phyloP scores from a whole-genome alignment of 2,888 invertebrate species.

The Notodromas monacha region DNA sequence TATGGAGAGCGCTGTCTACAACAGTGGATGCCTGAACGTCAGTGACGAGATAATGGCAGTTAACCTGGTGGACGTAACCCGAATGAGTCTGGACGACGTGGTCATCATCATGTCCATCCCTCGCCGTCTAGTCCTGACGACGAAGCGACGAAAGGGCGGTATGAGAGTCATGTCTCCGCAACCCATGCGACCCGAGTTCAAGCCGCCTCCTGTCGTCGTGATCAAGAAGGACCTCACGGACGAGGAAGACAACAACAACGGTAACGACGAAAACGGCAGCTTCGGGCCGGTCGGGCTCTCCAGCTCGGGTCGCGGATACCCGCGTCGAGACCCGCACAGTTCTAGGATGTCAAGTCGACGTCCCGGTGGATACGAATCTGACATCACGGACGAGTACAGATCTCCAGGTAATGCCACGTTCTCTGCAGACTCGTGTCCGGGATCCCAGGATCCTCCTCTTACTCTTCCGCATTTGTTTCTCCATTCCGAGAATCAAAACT shows the following conservation, averaged over 20 bases:
- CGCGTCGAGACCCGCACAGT: too few species aligned
- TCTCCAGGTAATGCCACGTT: too few species aligned
- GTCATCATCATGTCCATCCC: slow-evolving; percentile 99
- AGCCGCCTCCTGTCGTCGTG: slow-evolving; percentile 65
- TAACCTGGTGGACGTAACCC: slow-evolving; percentile 82
- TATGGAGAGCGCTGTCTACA: slow-evolving; percentile 77
- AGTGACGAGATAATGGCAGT: slow-evolving; percentile 95
- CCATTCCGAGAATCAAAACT: too few species aligned
- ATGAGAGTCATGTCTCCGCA: slow-evolving; percentile 12
- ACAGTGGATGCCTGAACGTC: slow-evolving; percentile 81
- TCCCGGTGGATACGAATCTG: too few species aligned
- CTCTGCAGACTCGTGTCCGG: too few species aligned
- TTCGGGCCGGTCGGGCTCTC: slow-evolving; percentile 7
- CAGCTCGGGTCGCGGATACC: not conserved
- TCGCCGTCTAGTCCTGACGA: slow-evolving; percentile 64
- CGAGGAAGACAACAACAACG: slow-evolving; percentile 19
- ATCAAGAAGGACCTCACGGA: slow-evolving; percentile 51
- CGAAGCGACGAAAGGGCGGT: slow-evolving; percentile 21
- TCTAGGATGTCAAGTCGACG: too few species aligned
- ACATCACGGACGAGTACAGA: too few species aligned
- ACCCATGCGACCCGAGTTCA: slow-evolving; percentile 20
- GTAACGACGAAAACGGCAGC: too few species aligned
- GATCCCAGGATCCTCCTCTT: too few species aligned
- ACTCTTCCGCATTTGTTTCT: too few species aligned
- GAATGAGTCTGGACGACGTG: slow-evolving; percentile 93